Evolutionary conservation across 2,113 vertebrate species (phyloP).

Genomic region (Alethe castanea): DNA sequence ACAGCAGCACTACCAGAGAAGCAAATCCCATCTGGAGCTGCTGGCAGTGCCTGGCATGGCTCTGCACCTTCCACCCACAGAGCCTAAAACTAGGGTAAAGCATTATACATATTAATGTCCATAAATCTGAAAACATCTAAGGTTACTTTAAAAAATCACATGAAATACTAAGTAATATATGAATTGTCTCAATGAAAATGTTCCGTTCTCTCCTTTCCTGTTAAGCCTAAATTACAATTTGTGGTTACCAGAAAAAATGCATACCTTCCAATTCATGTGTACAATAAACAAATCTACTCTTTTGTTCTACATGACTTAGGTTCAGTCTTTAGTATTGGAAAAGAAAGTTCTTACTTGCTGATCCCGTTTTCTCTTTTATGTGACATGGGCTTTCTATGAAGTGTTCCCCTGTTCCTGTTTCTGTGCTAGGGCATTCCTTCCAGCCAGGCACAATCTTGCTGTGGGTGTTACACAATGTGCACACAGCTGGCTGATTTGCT

Average conservation of each 20-base stretch:
- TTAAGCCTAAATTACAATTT: background rate
- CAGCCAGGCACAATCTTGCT: background rate
- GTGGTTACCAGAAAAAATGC: background rate
- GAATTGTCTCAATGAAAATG: background rate
- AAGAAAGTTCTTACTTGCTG: background rate
- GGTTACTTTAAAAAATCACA: background rate
- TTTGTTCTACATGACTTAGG: background rate
- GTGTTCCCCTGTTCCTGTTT: background rate
- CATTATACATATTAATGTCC: background rate
- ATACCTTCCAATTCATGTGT: background rate
- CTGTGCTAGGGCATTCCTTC: background rate
- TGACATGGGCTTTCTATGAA: background rate
- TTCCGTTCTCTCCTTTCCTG: background rate
- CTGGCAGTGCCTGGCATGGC: rapidly evolving
- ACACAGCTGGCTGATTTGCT: background rate
- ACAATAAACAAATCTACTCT: background rate
- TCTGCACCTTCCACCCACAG: background rate
- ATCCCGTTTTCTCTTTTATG: background rate
- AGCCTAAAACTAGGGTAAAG: background rate
- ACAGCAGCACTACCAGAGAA: background rate
- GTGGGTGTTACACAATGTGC: background rate
- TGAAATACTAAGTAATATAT: background rate
- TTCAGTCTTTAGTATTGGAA: background rate
- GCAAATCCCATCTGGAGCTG: background rate
- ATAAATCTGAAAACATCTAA: background rate